Base-by-base conservation (phyloP, 2,888 invertebrate genomes). In the Sphinx pinastri region DNA sequence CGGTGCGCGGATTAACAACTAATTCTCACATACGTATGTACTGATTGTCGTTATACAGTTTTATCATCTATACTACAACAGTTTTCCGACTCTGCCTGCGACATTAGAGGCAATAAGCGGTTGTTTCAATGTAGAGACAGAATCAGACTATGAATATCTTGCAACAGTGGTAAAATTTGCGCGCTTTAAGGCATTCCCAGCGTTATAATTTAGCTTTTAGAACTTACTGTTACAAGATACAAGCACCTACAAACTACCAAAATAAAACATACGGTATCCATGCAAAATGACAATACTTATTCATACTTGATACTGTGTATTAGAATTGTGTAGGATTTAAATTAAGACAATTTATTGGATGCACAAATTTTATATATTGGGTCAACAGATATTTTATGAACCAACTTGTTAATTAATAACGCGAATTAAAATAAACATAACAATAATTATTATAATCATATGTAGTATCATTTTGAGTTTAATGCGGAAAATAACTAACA, bases 1-100 rank as follows among this genome's bases (percentile, higher is more conserved):
- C 84, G 90, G 88, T 75, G 90, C 87, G 81, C 73, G 70, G 70
- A 59, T 38, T 76, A 73, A 77, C 74, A 71, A 73, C 79, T 81
- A 79, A 79, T 75, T 74, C 72, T 75, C 79, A 77, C 70, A 79
- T 80, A 81, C 79, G 76, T 60, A 63, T 63, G 19, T 78, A 82
- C 81, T 63, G 75, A 77, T 76, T 76, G 78, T 77, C 75, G 72
- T 73, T 70, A 75, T 74, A 73, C 73, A 77, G 76, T 73, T 76
- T 73, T 76, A 72, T 76, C 76, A 75, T 73, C 79, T 81, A 84
- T 75, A 77, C 77, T 72, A 70, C 76, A 80, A 73, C 73, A 79
- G 81, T 81, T 79, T 79, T 77, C 78, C 81, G 83, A 85, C 75
- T 80, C 82, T 84, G 85, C 82, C 81, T 82, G 83, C 83, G 82